These are phyloP conservation scores for Solen grandis DNA, from an alignment of 1,140 invertebrate species.

Conservation along the genomic window DNA sequence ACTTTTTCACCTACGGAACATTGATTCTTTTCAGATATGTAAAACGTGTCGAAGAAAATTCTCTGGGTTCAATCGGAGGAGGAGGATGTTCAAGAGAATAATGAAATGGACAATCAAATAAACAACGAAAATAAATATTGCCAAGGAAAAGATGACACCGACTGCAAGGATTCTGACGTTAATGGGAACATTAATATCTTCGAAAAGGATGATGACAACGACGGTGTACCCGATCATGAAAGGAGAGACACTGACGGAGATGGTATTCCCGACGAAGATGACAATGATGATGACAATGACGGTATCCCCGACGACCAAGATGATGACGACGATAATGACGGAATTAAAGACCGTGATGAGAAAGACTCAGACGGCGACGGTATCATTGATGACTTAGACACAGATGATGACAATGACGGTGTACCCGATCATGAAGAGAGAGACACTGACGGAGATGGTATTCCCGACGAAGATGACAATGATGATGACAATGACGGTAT, in stretches of 20 bases:
- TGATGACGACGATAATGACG: constrained; percentile 74
- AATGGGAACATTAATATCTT: constrained; percentile 69
- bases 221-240: constrained; percentile 70
- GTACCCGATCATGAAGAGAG: constrained; percentile 73
- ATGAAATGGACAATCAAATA: too few relatives aligned
- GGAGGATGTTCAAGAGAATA: too few relatives aligned
- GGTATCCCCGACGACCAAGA: constrained; percentile 71
- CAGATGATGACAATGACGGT: constrained; percentile 74
- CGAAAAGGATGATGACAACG: constrained; percentile 65
- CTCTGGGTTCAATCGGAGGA: too few relatives aligned
- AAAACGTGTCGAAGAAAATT: too few relatives aligned
- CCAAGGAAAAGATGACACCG: too few relatives aligned
- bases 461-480: constrained; percentile 66
- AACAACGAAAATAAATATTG: too few relatives aligned
- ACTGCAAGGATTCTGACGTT: constrained; percentile 70
- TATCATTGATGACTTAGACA: constrained; percentile 64
- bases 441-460: constrained; percentile 65
- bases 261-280: constrained; percentile 68
- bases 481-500: constrained; percentile 76
- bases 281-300: constrained; percentile 68
- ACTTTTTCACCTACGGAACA: too few relatives aligned
- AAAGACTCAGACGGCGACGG: constrained; percentile 67
- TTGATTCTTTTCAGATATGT: too few relatives aligned
- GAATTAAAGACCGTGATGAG: constrained; percentile 68
- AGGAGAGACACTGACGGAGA: constrained; percentile 71